These are phyloP conservation scores for Sinocyclocheilus anophthalmus DNA, from an alignment of 2,113 vertebrate genomes.

Conservation along the genomic window DNA sequence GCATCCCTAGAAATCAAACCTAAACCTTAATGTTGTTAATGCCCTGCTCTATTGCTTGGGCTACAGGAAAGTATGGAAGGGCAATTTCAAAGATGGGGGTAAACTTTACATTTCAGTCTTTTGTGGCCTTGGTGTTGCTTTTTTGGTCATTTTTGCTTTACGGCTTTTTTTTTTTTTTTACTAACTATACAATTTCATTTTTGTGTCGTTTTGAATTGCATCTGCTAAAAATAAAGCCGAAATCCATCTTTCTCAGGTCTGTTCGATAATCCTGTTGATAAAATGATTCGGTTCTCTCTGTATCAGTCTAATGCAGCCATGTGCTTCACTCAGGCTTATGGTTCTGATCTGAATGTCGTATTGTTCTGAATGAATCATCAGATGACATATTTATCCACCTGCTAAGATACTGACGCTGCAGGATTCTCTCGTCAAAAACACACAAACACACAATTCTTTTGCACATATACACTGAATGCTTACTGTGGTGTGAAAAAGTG, in stretches of 20 bases:
- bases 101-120: too few species aligned
- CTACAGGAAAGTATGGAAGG: too few species aligned
- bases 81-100: too few species aligned
- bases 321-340: not conserved
- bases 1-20: too few species aligned
- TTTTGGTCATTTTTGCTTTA: too few species aligned
- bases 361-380: conserved; percentile 57
- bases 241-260: conserved; percentile 1
- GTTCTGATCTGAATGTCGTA: not conserved
- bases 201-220: not conserved
- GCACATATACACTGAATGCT: not conserved
- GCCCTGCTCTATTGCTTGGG: too few species aligned
- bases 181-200: not conserved
- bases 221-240: not conserved
- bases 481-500: not conserved
- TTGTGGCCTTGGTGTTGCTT: too few species aligned
- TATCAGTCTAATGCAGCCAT: not conserved
- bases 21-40: too few species aligned
- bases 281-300: not conserved
- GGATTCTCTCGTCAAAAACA: not conserved
- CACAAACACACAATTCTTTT: not conserved
- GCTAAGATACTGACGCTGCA: conserved; percentile 69
- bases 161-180: too few species aligned
- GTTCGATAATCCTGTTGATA: not conserved
- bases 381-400: conserved; percentile 64